These are phyloP conservation scores for Xiphophorus birchmanni DNA, from an alignment of 2,797 vertebrate genomes.

Conservation along the genomic window DNA sequence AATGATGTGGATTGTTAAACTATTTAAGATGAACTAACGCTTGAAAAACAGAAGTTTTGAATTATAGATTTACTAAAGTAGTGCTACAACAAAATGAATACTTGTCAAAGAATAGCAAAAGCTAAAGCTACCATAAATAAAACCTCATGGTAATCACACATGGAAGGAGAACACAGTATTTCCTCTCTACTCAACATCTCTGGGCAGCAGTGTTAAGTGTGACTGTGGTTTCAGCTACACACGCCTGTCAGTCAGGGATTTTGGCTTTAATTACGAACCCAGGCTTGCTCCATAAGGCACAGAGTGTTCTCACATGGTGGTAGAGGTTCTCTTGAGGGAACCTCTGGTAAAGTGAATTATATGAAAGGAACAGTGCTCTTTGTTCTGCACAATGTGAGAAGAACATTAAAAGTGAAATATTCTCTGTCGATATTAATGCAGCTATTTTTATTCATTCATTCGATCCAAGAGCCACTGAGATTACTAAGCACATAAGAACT, in stretches of 20 bases:
- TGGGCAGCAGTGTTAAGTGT: conserved; percentile 11
- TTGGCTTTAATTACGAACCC: conserved; percentile 67
- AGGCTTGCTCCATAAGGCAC: conserved; percentile 58
- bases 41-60: not conserved
- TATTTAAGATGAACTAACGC: not conserved
- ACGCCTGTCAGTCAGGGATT: conserved; percentile 49
- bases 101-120: conserved; percentile 1
- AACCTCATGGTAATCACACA: conserved; percentile 2
- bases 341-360: conserved; percentile 46
- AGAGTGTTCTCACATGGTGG: conserved; percentile 55
- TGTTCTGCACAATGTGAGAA: conserved; percentile 23
- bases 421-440: not conserved
- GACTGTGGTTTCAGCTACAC: conserved; percentile 30
- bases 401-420: not conserved
- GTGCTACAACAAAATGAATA: not conserved
- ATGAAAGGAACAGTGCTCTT: conserved; percentile 29
- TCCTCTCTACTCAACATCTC: not conserved
- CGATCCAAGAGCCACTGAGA: not conserved
- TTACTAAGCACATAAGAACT: not conserved
- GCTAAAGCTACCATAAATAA: conserved; percentile 5
- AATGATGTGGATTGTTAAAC: not conserved
- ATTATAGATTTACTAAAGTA: not conserved
- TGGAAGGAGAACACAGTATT: not conserved
- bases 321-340: conserved; percentile 52
- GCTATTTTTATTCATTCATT: not conserved